Evolutionary conservation across 1,140 invertebrate genomes (phyloP).

Genomic region (Neodiprion lecontei): DNA sequence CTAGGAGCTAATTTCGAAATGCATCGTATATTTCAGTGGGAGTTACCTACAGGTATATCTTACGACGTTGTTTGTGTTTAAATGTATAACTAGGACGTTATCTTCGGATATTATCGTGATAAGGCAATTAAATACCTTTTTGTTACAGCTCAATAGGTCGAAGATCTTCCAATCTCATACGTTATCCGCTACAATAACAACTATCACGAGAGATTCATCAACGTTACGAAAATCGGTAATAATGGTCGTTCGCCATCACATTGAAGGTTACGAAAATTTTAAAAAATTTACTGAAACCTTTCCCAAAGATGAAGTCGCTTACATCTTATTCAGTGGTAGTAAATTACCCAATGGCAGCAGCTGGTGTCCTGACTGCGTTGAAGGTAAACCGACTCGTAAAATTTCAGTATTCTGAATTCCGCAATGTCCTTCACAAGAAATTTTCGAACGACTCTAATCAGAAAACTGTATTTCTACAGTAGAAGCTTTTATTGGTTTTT

Average conservation of each 20-base stretch:
- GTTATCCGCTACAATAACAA: not conserved
- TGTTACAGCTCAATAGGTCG: no score
- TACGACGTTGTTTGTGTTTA: no score
- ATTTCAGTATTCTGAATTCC: not conserved
- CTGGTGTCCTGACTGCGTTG: conserved; percentile 80
- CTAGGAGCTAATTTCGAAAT: no score
- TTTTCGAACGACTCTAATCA: no score
- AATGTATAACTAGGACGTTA: no score
- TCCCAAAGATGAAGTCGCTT: conserved; percentile 55
- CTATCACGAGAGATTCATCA: not conserved
- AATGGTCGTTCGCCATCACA: conserved; percentile 65
- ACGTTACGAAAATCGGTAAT: conserved; percentile 32
- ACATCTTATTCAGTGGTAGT: conserved; percentile 72
- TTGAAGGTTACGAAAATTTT: conserved; percentile 68
- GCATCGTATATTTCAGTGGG: no score
- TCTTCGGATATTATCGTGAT: no score
- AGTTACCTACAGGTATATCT: no score
- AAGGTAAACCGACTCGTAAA: conserved; percentile 59
- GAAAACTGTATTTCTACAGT: no score
- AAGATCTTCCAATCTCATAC: not conserved
- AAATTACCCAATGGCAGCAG: conserved; percentile 71
- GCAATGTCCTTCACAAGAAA: conserved; percentile 28
- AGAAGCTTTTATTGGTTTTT: no score
- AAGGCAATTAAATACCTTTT: no score
- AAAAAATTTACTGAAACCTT: conserved; percentile 62